Evolutionary conservation across 1,140 invertebrate species (phyloP), one percentile per base, ranked within the genome.

Genomic region (Idris sp.): DNA sequence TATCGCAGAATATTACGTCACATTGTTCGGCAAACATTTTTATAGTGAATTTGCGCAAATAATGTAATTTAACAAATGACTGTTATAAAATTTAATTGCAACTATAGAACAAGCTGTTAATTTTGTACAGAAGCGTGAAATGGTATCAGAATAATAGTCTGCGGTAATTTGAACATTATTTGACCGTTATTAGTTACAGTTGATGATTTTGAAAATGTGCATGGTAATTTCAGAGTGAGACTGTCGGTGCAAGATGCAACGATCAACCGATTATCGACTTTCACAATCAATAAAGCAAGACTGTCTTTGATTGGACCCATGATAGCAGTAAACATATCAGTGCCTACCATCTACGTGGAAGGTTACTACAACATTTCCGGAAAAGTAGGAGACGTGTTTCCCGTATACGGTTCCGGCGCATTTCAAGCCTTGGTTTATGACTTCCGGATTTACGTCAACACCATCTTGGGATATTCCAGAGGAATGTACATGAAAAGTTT

Each of bases 401-500:
- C 59, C 0, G 35, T 86, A 11, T 67, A 59, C 16, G 82, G 84
- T 5, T 59, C 65, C 11, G 85, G 85, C 0, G 72, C 78, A 5
- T 84, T 86, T 58, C 40, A 75, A 4, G 76, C 79, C 2, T 53
- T 76, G 22, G 48, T 84, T 9, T 78, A 79, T 18, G 80, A 80
- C 35, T 83, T 84, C 43, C 75, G 76, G 6, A 43, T 82, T 30
- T 84, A 83, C 46, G 79, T 85, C n/a, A 80, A 81, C 51, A 84
- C 81, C 2, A 75, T 85, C 0, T 41, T 87, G 0, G 85, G 85
- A 0, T 87, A 82, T 16, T 83, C 77, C 0, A 59, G 81, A 22
- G 83, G 84, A 44, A 78, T 86, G 78, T 87, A 87, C 30, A 68
- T 86, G 78, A 86, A 85, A 49, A 84, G 68, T 13, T 85, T 87